Conservation (phyloP, 2,888 invertebrate species). For the Nematopogon swammerdamellus region DNA sequence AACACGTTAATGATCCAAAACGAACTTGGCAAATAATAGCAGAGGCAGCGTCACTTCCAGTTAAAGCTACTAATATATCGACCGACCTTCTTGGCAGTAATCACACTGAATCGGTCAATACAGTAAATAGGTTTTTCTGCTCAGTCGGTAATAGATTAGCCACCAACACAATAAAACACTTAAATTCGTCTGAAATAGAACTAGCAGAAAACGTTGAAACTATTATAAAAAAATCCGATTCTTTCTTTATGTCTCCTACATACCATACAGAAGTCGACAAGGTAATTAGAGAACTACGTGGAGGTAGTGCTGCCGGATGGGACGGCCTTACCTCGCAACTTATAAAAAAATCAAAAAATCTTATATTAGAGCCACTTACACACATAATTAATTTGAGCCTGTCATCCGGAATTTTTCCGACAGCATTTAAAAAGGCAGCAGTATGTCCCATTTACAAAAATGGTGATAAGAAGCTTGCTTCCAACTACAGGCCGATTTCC, state of each 20-base stretch:
- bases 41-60: not conserved
- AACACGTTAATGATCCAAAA: not conserved
- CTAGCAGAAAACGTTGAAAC: not conserved
- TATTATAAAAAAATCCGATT: not conserved
- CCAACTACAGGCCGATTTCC: slow-evolving; percentile 1
- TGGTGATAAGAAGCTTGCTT: not conserved
- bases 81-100: not conserved
- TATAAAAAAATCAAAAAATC: not conserved
- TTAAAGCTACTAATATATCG: not conserved
- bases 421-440: not conserved
- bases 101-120: not conserved
- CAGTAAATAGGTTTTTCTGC: not conserved
- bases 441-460: not conserved
- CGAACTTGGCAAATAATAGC: not conserved
- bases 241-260: not conserved
- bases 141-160: not conserved
- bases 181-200: not conserved
- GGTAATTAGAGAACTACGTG: not conserved
- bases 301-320: not conserved
- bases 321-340: not conserved
- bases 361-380: not conserved
- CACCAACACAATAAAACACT: not conserved
- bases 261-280: not conserved
- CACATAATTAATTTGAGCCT: not conserved
- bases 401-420: not conserved